Evolutionary conservation across 2,797 vertebrate species (phyloP), one percentile per base, ranked within the genome.

Genomic region (Notoglanidium macrostoma): DNA sequence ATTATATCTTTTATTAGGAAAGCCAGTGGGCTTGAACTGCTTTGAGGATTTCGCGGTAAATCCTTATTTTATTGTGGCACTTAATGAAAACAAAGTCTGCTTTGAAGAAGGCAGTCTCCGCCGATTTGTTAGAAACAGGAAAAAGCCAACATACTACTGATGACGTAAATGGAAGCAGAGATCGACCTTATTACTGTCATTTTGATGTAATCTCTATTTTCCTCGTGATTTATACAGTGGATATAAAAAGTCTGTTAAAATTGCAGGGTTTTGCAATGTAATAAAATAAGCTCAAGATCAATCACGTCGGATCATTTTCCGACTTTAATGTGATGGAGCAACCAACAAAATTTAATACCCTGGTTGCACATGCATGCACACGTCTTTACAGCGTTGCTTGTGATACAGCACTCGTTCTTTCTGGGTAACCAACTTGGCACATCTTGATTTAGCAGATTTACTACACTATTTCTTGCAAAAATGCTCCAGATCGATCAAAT

Each of bases 41-140:
- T n/a, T 40, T 80, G 21, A 44, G 23, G 5, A 8, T 32, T 32
- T 29, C n/a, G n/a, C 19, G 14, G 11, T 44, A 84, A 84, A 59
- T 73, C 21, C 54, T 0, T 14, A 29, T 59, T 84, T 84, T 84
- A 84, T 85, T 63, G 17, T 21, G 1, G 57, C 29, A 10, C 46
- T 74, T 84, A 59, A 74, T 29, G 54, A 84, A 84, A 59, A 17
- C 67, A 17, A n/a, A 54, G 10, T 29, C 49, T 44, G 29, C 81
- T 70, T 70, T 70, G 61, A 54, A 83, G 65, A 51, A 29, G 7
- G 21, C 26, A 10, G 26, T 79, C 77, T 59, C 55, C 1, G 23
- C 57, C 44, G 65, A 70, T 21, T 70, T 2, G 8, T 54, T 55
- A 32, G 19, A 21, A 14, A 32, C 11, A 4, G 11, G 15, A 11